Evolutionary conservation across 2,113 vertebrate species (phyloP), one percentile per base, ranked within the genome.

Genomic region (Pluvialis apricaria): DNA sequence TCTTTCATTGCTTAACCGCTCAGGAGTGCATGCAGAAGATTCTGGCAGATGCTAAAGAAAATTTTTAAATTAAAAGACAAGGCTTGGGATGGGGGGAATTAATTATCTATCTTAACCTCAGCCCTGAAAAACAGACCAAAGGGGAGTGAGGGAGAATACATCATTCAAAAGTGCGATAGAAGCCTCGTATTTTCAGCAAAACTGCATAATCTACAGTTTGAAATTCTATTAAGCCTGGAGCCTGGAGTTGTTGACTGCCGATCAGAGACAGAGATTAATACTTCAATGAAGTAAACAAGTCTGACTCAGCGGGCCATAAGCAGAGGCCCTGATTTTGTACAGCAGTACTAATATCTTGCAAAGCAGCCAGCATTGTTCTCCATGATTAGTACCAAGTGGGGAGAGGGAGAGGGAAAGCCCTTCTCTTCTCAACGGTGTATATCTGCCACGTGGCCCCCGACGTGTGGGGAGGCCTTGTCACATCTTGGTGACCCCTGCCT

Each of bases 301-400:
- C 77, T 97, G 95, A 94, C 91, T 94, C 88, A 92, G 91, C 1
- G 3, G 61, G 61, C 77, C 62, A 10, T 34, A 78, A 78, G 83
- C 47, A 78, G 77, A 90, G 70, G 88, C 71, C 66, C 88, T 82
- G 82, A 83, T 75, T 95, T 82, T 84, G 69, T 49, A 54, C 57
- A 86, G 77, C 69, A 78, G 40, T 7, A 36, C 36, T 85, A 78
- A 72, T 32, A 54, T 68, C 87, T 69, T 91, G 94, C 92, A 89
- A 69, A 91, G 88, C 65, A 94, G 91, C 81, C 96, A 96, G 82
- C 81, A 89, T 57, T 95, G 92, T 57, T 92, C 65, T 88, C 52
- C 22, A 3, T 44, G n/a, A 76, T 72, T 28, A 86, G 77, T 3
- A 93, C 26, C 85, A 64, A 84, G 81, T 11, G 38, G 36, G 45